phyloP scores from a whole-genome alignment of 2,888 invertebrate genomes.

The Gerosis bhagava region DNA sequence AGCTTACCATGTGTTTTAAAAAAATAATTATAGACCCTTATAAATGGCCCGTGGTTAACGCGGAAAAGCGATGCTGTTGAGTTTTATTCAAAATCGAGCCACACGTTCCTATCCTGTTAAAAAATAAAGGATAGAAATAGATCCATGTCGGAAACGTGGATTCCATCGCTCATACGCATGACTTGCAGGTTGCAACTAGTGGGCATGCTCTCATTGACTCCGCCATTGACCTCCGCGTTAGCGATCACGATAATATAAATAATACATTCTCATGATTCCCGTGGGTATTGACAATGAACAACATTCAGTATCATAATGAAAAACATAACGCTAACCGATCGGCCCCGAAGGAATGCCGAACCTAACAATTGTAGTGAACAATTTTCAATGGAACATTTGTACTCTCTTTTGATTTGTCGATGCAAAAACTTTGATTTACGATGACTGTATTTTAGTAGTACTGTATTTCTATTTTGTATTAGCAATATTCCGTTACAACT shows the following conservation, averaged over 20 bases:
- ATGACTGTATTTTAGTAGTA: background rate
- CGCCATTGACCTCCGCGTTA: conserved; percentile 70
- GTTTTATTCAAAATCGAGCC: conserved; percentile 2
- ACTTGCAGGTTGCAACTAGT: conserved; percentile 75
- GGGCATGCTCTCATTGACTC: conserved; percentile 77
- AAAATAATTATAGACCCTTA: conserved; percentile 21
- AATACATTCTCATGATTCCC: conserved; percentile 68
- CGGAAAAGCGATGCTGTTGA: conserved; percentile 16
- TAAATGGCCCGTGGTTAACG: conserved; percentile 20
- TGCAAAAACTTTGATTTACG: conserved; percentile 21
- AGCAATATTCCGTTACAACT: too few species aligned
- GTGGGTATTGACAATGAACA: conserved; percentile 53
- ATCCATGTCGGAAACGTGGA: conserved; percentile 74
- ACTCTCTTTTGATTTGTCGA: conserved; percentile 44
- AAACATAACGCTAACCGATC: conserved; percentile 60
- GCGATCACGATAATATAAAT: conserved; percentile 73
- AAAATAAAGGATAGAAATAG: conserved; percentile 29
- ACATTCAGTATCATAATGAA: conserved; percentile 51
- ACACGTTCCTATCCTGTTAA: conserved; percentile 13
- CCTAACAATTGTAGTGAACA: conserved; percentile 45
- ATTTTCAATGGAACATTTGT: conserved; percentile 41
- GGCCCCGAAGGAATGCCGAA: conserved; percentile 53
- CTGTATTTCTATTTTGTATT: too few species aligned
- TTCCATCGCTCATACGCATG: conserved; percentile 69
- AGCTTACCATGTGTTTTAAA: conserved; percentile 26